phyloP scores from a whole-genome alignment of 1,140 invertebrate genomes.

The Pentalonia nigronervosa region DNA sequence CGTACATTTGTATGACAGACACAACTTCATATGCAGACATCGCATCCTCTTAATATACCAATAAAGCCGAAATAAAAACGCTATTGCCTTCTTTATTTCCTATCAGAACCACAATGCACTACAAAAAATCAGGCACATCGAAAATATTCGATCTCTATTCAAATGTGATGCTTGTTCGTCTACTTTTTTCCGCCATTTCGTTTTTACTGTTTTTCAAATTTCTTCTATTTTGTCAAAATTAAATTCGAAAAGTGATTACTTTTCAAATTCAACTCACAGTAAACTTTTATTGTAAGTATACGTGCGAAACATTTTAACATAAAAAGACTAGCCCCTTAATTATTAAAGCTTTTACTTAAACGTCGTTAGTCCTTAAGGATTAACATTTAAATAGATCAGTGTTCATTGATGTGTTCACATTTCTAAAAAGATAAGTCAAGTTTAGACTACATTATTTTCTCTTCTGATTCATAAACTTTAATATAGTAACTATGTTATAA shows the following conservation, averaged over 20 bases:
- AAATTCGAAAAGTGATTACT: too few species aligned
- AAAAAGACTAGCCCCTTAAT: background rate
- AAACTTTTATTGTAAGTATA: background rate
- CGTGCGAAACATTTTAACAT: background rate
- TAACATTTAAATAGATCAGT: background rate
- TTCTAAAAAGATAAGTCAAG: background rate
- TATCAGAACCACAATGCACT: background rate
- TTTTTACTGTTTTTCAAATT: background rate
- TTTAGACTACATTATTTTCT: background rate
- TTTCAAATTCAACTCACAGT: background rate
- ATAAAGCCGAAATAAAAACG: background rate
- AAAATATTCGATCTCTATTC: background rate
- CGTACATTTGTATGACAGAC: background rate
- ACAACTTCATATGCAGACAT: background rate
- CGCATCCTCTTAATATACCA: background rate
- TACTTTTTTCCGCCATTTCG: too few species aligned
- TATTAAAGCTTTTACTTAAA: background rate
- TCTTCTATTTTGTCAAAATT: background rate
- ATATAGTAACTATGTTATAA: too few species aligned
- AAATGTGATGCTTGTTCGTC: too few species aligned
- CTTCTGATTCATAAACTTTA: too few species aligned
- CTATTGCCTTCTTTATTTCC: background rate
- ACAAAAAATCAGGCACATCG: background rate
- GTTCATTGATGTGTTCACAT: background rate
- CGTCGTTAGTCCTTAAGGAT: background rate